phyloP scores from a whole-genome alignment of 1,140 invertebrate species.

The Drosophila asahinai region DNA sequence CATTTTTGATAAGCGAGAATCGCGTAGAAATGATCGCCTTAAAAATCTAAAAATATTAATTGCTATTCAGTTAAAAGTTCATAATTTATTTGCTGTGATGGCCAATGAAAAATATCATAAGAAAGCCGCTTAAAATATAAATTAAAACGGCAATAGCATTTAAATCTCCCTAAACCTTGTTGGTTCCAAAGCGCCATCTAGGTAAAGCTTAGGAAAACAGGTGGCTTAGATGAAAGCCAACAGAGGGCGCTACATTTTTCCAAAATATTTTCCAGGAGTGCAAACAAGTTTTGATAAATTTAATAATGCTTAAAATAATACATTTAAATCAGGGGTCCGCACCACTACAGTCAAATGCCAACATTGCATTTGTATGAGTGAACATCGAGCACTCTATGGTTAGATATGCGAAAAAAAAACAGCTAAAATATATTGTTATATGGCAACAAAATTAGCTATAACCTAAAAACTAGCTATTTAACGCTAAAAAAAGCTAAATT shows the following conservation, averaged over 20 bases:
- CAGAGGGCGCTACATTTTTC: not conserved
- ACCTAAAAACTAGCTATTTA: too few relatives aligned
- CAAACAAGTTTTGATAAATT: too few relatives aligned
- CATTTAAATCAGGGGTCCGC: too few relatives aligned
- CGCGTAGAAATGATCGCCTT: not conserved
- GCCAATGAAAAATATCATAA: not conserved
- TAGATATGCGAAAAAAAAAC: too few relatives aligned
- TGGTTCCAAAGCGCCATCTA: constrained; percentile 1
- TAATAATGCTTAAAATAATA: too few relatives aligned
- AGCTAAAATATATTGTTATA: too few relatives aligned
- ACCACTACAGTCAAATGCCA: too few relatives aligned
- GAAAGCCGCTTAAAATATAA: not conserved
- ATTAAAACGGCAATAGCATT: not conserved
- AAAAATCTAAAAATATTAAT: not conserved
- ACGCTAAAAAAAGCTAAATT: too few relatives aligned
- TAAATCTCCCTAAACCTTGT: not conserved
- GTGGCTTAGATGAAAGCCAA: rapidly evolving
- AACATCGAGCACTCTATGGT: too few relatives aligned
- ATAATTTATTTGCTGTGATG: not conserved
- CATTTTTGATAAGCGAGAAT: constrained; percentile 4
- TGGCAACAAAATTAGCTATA: too few relatives aligned
- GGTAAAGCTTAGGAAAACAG: not conserved
- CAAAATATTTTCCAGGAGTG: not conserved
- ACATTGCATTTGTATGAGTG: too few relatives aligned
- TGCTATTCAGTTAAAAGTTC: not conserved